Evolutionary conservation across 2,888 invertebrate species (phyloP).

Genomic region (Drosophila phalerata): DNA sequence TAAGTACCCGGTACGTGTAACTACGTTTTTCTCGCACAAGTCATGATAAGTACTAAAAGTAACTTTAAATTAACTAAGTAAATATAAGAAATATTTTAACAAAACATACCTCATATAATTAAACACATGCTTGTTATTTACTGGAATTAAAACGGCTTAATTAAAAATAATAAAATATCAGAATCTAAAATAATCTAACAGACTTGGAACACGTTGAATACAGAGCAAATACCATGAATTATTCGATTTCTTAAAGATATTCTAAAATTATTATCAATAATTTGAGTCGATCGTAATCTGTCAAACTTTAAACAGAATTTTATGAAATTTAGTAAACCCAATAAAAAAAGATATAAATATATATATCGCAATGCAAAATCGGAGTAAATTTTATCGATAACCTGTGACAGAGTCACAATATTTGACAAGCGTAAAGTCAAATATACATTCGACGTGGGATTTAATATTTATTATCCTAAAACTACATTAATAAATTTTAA

Average conservation of each 20-base stretch:
- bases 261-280: too few species aligned
- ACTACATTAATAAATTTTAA: too few species aligned
- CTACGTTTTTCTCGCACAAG: not conserved
- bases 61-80: constrained; percentile 1
- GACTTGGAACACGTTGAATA: not conserved
- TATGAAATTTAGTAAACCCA: too few species aligned
- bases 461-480: too few species aligned
- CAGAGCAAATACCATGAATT: not conserved
- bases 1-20: constrained; percentile 22
- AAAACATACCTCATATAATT: not conserved
- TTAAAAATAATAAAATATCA: not conserved
- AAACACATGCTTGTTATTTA: not conserved
- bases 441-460: too few species aligned
- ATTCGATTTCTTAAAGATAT: too few species aligned
- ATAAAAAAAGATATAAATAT: not conserved
- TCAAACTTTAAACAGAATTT: too few species aligned
- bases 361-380: not conserved
- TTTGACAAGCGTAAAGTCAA: too few species aligned
- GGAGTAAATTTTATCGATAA: not conserved
- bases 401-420: not conserved
- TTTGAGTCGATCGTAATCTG: too few species aligned
- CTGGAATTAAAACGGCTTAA: not conserved
- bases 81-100: not conserved
- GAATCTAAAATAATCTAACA: not conserved
- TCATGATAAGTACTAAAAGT: constrained; percentile 1